These are phyloP conservation scores for Caenorhabditis afra DNA, from an alignment of 2,888 invertebrate genomes.

Conservation along the genomic window DNA sequence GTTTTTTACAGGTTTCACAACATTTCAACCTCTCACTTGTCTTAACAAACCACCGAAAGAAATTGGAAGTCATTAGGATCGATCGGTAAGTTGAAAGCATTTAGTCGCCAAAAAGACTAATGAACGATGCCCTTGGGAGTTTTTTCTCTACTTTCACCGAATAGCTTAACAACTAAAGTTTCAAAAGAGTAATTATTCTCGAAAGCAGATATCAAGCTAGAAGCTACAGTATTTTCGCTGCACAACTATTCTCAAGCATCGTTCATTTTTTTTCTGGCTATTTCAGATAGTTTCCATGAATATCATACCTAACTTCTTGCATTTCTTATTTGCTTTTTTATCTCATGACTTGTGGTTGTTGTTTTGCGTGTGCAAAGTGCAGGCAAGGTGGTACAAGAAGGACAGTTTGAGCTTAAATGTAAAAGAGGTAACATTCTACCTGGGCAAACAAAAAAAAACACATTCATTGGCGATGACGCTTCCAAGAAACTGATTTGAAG, in stretches of 20 bases:
- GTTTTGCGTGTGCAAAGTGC: conserved; percentile 9
- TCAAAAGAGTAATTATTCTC: too few relatives aligned
- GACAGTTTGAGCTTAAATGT: conserved; percentile 29
- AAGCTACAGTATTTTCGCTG: conserved; percentile 17
- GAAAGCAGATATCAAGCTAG: neutral
- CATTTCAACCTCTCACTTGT: too few relatives aligned
- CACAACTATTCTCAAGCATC: conserved; percentile 2
- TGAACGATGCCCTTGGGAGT: conserved; percentile 45
- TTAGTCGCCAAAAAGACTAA: neutral
- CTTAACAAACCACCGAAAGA: too few relatives aligned
- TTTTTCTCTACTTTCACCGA: neutral
- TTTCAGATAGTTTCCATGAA: conserved; percentile 4
- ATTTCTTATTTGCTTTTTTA: conserved; percentile 23
- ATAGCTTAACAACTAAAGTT: too few relatives aligned
- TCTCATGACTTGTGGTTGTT: neutral
- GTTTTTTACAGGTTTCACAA: neutral
- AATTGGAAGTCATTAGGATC: conserved; percentile 15
- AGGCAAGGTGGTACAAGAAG: conserved; percentile 19
- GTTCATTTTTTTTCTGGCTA: conserved; percentile 28
- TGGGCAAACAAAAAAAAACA: too few relatives aligned
- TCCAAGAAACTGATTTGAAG: too few relatives aligned
- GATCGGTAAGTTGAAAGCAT: conserved; percentile 33
- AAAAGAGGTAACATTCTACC: too few relatives aligned
- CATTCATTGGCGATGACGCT: too few relatives aligned
- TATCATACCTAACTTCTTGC: conserved; percentile 21